These are phyloP conservation scores for Tetranychus piercei DNA, from an alignment of 2,888 invertebrate species.

Conservation along the genomic window DNA sequence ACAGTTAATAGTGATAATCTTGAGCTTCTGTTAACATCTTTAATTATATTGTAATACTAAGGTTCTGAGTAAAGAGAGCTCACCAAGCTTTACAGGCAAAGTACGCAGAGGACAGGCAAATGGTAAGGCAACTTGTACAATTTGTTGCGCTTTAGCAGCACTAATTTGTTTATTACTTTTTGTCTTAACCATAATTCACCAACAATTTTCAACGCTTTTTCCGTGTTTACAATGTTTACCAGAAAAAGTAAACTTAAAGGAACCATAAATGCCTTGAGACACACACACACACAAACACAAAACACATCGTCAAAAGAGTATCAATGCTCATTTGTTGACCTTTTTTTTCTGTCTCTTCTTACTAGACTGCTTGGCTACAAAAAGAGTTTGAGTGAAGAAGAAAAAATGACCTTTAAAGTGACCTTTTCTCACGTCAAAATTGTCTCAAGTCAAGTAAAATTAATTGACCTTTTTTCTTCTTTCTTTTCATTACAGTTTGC, in stretches of 20 bases:
- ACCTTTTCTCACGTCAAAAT: neutral
- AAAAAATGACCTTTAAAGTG: neutral
- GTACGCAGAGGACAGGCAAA: no score
- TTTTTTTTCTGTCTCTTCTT: neutral
- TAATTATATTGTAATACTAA: no score
- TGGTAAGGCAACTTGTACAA: no score
- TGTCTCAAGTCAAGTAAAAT: neutral
- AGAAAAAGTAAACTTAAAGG: neutral
- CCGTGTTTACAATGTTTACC: neutral
- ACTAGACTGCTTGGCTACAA: neutral
- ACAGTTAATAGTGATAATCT: no score
- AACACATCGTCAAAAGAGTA: no score
- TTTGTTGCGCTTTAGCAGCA: neutral
- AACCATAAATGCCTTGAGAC: neutral
- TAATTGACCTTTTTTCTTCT: neutral
- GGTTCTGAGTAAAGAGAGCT: no score
- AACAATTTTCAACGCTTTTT: neutral
- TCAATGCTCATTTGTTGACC: no score
- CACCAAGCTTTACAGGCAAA: no score
- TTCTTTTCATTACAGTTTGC: neutral
- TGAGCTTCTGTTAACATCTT: no score
- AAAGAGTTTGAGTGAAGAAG: neutral
- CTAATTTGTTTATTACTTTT: neutral
- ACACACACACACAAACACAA: no score
- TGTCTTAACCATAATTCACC: neutral